These are phyloP conservation scores for Urophycis tenuis DNA, from an alignment of 2,797 vertebrate genomes.

Conservation along the genomic window DNA sequence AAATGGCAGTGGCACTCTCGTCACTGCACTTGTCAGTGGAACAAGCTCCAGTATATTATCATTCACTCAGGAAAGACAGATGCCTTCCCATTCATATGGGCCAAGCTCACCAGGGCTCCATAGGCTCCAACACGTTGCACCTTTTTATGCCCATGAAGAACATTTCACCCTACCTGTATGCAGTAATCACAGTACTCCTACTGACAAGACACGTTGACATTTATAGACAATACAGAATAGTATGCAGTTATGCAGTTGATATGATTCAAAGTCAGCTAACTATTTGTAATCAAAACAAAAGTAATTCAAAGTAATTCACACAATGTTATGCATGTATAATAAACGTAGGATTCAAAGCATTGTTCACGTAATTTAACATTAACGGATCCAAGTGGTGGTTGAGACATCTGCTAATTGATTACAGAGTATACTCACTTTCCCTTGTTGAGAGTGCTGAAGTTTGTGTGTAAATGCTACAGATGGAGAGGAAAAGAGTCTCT, in stretches of 20 bases:
- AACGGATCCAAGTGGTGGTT: neutral
- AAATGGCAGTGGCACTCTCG: neutral
- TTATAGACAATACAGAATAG: neutral
- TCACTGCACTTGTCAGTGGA: too few relatives aligned
- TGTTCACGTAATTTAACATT: neutral
- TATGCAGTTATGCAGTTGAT: neutral
- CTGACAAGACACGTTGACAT: neutral
- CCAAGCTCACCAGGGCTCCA: too few relatives aligned
- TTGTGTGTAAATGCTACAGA: neutral
- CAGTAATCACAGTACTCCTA: neutral
- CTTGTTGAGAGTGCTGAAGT: neutral
- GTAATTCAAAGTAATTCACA: neutral
- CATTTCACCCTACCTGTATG: neutral
- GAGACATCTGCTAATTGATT: neutral
- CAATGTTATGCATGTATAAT: neutral
- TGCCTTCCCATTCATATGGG: too few relatives aligned
- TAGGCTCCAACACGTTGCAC: too few relatives aligned
- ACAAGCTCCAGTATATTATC: too few relatives aligned
- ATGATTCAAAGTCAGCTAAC: neutral
- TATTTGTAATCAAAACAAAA: neutral
- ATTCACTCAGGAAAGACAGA: too few relatives aligned
- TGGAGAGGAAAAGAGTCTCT: slow-evolving; percentile 14
- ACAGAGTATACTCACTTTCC: neutral
- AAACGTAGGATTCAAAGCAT: neutral
- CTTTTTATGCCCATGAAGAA: neutral